A percentile compares a stretch with the other conserved stretches of the same genome.
These are phyloP conservation scores for Polyergus mexicanus DNA, from an alignment of 1,140 invertebrate species.

Conservation along the genomic window DNA sequence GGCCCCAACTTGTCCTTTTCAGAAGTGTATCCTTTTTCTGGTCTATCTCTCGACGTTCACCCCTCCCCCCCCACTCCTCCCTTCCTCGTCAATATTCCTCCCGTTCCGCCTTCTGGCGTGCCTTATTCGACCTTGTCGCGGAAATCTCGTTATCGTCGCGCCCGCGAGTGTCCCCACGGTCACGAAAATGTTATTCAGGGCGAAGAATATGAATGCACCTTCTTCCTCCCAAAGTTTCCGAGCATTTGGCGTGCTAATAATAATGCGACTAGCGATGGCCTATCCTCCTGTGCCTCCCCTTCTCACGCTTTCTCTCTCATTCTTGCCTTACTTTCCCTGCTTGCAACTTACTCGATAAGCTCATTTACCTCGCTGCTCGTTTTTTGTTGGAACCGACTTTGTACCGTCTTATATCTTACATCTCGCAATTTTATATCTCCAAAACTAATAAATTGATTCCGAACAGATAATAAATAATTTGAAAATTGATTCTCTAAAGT, in stretches of 20 bases:
- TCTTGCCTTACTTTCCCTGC: slow-evolving; percentile 28
- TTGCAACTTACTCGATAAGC: slow-evolving; percentile 23
- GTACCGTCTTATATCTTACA: not conserved
- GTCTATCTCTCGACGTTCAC: slow-evolving; percentile 11
- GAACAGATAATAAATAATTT: not conserved
- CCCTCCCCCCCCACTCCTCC: too few species aligned
- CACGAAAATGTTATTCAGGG: slow-evolving; percentile 70
- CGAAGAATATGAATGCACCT: slow-evolving; percentile 69
- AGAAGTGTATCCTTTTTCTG: slow-evolving; percentile 11
- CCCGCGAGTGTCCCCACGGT: slow-evolving; percentile 56
- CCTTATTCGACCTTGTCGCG: slow-evolving; percentile 46
- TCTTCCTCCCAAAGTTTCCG: slow-evolving; percentile 68
- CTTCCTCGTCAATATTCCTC: not conserved
- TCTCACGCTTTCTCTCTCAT: not conserved
- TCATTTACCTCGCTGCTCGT: not conserved
- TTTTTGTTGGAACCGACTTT: not conserved
- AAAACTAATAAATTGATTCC: not conserved
- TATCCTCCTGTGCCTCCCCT: not conserved
- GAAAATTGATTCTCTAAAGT: not conserved
- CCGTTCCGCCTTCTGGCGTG: not conserved
- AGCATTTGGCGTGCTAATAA: slow-evolving; percentile 76
- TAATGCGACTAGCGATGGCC: slow-evolving; percentile 57
- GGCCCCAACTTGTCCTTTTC: slow-evolving; percentile 67
- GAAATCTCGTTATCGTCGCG: slow-evolving; percentile 75
- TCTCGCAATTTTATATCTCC: not conserved